Evolutionary conservation across 2,113 vertebrate genomes (phyloP).

Genomic region (Cavia aperea): DNA sequence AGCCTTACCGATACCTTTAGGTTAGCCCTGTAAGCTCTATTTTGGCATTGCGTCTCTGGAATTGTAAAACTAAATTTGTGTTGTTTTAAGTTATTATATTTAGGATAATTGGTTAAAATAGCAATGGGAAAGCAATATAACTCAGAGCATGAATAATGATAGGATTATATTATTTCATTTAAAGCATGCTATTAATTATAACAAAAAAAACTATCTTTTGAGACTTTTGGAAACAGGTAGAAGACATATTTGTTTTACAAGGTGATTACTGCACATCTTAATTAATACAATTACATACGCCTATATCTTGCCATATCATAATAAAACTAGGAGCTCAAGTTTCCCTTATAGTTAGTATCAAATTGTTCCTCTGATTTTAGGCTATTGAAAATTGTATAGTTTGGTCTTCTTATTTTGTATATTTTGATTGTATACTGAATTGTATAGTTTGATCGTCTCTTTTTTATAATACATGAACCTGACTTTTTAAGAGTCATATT

Average conservation of each 20-base stretch:
- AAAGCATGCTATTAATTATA: neutral
- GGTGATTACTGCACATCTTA: neutral
- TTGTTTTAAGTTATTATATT: neutral
- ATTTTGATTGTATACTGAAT: neutral
- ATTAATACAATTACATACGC: neutral
- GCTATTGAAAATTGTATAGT: neutral
- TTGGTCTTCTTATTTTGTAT: neutral
- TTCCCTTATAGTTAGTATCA: neutral
- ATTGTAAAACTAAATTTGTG: neutral
- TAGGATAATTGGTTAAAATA: neutral
- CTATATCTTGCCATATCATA: neutral
- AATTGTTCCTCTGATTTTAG: slow-evolving; percentile 5
- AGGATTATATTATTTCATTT: neutral
- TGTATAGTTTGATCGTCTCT: neutral
- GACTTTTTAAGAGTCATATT: neutral
- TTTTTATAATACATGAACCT: neutral
- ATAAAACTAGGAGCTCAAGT: neutral
- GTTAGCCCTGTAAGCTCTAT: neutral
- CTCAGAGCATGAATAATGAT: neutral
- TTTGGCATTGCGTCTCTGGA: slow-evolving; percentile 3
- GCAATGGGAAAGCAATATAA: neutral
- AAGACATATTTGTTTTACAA: slow-evolving; percentile 34
- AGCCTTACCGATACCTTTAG: neutral
- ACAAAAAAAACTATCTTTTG: neutral
- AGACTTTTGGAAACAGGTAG: neutral